Evolutionary conservation across 2,888 invertebrate genomes (phyloP).

Genomic region (Iselma pallidipennis): DNA sequence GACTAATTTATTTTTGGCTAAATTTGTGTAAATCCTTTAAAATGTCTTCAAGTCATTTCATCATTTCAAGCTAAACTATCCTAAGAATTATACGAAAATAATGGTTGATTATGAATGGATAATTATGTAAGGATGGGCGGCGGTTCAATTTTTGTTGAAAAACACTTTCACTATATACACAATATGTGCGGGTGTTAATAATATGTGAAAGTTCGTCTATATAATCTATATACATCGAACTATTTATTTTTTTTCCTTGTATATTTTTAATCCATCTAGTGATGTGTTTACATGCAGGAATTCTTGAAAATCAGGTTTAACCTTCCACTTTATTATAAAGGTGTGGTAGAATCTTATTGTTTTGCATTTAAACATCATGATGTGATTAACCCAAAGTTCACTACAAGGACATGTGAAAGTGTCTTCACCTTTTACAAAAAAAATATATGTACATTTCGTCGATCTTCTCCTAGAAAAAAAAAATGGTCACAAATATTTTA

Average conservation of each 20-base stretch:
- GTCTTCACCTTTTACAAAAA: too few relatives aligned
- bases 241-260: too few relatives aligned
- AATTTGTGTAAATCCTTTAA: background rate
- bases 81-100: too few relatives aligned
- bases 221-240: too few relatives aligned
- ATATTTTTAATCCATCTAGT: too few relatives aligned
- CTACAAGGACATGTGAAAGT: slow-evolving; percentile 13
- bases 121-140: background rate
- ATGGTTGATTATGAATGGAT: background rate
- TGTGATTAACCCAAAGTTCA: slow-evolving; percentile 8
- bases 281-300: background rate
- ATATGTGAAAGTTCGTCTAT: slow-evolving; percentile 2
- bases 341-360: slow-evolving; percentile 1
- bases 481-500: too few relatives aligned
- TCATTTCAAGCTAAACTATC: too few relatives aligned
- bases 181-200: slow-evolving; percentile 4
- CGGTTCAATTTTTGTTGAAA: background rate
- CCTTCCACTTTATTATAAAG: background rate
- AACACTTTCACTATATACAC: slow-evolving; percentile 7
- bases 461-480: too few relatives aligned
- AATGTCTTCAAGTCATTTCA: background rate
- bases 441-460: too few relatives aligned
- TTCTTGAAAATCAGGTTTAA: background rate
- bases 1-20: background rate
- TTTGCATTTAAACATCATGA: background rate